phyloP scores from a whole-genome alignment of 1,140 invertebrate species.

The Glomeris maerens region DNA sequence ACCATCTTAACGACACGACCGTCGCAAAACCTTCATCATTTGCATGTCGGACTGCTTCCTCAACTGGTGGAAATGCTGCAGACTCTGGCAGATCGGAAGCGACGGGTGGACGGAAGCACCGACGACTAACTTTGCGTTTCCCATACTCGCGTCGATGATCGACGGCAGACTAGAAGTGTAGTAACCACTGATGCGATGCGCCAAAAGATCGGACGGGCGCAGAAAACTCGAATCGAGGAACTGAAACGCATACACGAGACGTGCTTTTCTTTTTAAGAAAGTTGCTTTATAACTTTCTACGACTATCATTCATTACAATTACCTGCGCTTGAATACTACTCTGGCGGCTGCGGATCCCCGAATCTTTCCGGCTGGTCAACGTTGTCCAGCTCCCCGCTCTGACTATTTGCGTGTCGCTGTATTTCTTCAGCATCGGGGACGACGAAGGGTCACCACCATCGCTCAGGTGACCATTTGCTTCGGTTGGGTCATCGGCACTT shows the following conservation, averaged over 20 bases:
- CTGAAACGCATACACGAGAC: no score
- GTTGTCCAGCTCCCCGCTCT: constrained; percentile 21
- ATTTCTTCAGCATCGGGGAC: neutral
- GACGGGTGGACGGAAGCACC: neutral
- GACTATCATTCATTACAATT: no score
- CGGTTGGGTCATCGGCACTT: no score
- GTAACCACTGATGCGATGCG: constrained; percentile 47
- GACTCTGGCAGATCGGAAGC: constrained; percentile 21
- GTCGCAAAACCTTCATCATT: constrained; percentile 52
- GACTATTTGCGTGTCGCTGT: neutral
- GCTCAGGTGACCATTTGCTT: no score
- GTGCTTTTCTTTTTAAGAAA: no score
- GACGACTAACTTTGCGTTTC: no score
- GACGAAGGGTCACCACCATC: neutral
- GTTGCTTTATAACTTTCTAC: no score
- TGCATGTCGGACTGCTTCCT: constrained; percentile 75
- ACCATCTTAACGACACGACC: no score
- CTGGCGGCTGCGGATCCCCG: constrained; percentile 61
- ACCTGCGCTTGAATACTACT: constrained; percentile 74
- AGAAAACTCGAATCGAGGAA: no score
- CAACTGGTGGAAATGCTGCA: constrained; percentile 54
- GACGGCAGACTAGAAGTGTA: constrained; percentile 64
- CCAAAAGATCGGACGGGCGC: neutral
- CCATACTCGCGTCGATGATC: constrained; percentile 30
- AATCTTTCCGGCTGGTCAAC: constrained; percentile 69